Base-by-base conservation (phyloP, 2,888 invertebrate genomes). In the Rhodophaea formosa region DNA sequence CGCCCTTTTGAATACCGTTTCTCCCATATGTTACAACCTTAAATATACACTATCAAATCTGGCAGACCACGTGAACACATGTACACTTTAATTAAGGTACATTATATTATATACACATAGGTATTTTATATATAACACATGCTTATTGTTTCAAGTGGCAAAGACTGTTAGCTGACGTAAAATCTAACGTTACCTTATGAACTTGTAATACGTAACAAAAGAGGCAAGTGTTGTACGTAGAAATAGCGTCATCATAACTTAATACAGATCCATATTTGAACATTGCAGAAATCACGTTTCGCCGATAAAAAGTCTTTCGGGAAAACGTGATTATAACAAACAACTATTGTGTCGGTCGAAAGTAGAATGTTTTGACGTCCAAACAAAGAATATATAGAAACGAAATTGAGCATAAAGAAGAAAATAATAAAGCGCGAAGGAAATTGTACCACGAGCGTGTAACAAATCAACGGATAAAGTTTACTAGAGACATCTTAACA, bases 381-480 rank as follows among this genome's bases (percentile, higher is more conserved):
- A 23, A 3, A 23, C 3, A 30, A 55, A 54, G 12, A 53, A 46
- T 35, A 17, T 44, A 49, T 17, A 57, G 16, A 15, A 58, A 53
- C 53, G 46, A 57, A 60, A 62, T 56, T 53, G 63, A 57, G 56
- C 55, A 17, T 35, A 35, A 17, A 45, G n/a, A 35, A 32, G 17
- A 46, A 35, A n/a, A n/a, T 66, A 66, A 65, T 71, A 66, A 65
- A 68, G 67, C 71, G 68, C 67, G 63, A 74, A 65, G 70, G 69
- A 77, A 75, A 80, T 75, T 82, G 80, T 82, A 85, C 83, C 81
- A 75, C 71, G 73, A 79, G 74, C 77, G 77, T 75, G 75, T 74
- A 70, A 78, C 42, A n/a, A 63, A 65, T 61, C 61, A 66, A 77
- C 70, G 70, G 72, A 74, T 78, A 75, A 71, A 69, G 73, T 74